Percentiles rank a stretch among this genome's conserved stretches.
Evolutionary conservation across 2,113 vertebrate species (phyloP).

Genomic region (Tricholaema leucomelas): DNA sequence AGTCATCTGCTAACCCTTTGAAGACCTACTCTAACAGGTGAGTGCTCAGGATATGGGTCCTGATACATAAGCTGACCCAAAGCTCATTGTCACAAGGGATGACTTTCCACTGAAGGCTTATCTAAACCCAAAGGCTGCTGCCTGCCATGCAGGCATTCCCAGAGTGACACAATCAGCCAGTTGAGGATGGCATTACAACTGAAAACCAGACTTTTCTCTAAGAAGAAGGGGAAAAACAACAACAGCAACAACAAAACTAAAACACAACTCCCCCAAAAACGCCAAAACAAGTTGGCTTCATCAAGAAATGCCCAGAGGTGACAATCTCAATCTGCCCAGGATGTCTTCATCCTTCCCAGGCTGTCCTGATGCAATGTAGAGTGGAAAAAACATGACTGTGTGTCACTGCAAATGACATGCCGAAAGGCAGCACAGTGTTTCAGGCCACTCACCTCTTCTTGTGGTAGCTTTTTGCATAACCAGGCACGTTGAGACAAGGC

Average conservation of each 20-base stretch:
- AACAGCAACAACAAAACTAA: too few relatives aligned
- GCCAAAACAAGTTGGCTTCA: neutral
- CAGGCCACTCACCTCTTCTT: neutral
- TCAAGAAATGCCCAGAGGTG: neutral
- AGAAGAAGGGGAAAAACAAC: neutral
- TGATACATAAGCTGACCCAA: too few relatives aligned
- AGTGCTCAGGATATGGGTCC: accelerated
- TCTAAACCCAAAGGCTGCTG: neutral
- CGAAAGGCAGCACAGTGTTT: neutral
- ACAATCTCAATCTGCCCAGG: accelerated
- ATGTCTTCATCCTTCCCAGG: accelerated
- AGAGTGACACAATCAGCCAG: accelerated
- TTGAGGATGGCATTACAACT: accelerated
- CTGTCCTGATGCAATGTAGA: neutral
- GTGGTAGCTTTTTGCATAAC: too few relatives aligned
- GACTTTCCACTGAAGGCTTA: neutral
- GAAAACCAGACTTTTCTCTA: neutral
- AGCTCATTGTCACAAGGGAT: accelerated
- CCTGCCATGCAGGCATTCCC: neutral
- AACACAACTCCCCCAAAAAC: too few relatives aligned
- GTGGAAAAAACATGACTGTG: accelerated
- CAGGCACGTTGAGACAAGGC: neutral
- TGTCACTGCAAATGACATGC: neutral
- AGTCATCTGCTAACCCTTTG: neutral
- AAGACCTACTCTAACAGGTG: too few relatives aligned